A percentile compares a stretch with the other conserved stretches of the same genome.
Evolutionary conservation across 2,888 invertebrate genomes (phyloP).

Genomic region (Cerceris rybyensis): DNA sequence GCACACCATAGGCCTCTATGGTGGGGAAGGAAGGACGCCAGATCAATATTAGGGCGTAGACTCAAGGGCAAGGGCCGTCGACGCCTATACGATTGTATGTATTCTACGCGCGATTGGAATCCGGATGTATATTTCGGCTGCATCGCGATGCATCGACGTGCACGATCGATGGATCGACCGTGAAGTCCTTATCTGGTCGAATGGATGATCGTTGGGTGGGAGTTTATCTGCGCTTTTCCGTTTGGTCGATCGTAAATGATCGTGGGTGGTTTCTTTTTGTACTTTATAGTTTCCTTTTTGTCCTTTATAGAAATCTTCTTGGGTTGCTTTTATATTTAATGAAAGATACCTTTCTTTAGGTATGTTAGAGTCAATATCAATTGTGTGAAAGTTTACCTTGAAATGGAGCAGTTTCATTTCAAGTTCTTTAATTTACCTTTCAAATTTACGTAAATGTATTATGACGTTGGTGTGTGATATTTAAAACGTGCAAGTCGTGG

Average conservation of each 20-base stretch:
- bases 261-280: not conserved
- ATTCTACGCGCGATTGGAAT: constrained; percentile 15
- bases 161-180: constrained; percentile 27
- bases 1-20: constrained; percentile 51
- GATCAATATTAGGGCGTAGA: constrained; percentile 80
- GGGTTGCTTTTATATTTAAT: not conserved
- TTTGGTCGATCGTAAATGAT: constrained; percentile 10
- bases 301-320: not conserved
- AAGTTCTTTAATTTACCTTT: too few species aligned
- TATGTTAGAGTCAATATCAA: too few species aligned
- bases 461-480: too few species aligned
- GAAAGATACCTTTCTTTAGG: too few species aligned
- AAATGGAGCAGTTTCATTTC: too few species aligned
- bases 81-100: constrained; percentile 30
- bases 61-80: constrained; percentile 76
- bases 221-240: constrained; percentile 40
- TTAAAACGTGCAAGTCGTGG: too few species aligned
- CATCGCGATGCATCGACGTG: constrained; percentile 26
- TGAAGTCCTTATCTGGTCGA: constrained; percentile 51
- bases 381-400: too few species aligned
- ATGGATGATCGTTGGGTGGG: constrained; percentile 35
- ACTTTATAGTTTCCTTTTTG: not conserved
- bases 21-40: constrained; percentile 71
- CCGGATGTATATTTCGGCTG: constrained; percentile 22
- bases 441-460: too few species aligned